Evolutionary conservation across 2,797 vertebrate species (phyloP), one percentile per base, ranked within the genome.

Genomic region (Lates japonicus): DNA sequence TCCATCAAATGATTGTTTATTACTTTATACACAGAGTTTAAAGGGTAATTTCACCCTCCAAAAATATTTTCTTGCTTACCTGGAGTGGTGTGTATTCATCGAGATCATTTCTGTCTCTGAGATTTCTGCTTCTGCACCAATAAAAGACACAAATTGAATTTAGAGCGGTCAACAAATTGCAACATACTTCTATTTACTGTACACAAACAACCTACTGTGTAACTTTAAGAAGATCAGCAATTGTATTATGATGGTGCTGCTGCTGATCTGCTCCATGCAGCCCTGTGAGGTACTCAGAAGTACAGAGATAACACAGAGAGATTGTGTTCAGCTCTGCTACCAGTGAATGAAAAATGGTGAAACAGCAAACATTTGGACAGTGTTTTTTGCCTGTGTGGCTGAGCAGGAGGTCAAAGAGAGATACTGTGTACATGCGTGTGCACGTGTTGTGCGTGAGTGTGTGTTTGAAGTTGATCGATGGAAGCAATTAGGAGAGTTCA

Each of bases 401-500:
- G 19, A 66, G 52, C 60, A 42, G 46, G 20, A 72, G 41, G 48
- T 74, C 60, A 77, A 41, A 58, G 7, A 46, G 51, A 58, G 35
- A 58, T 33, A 20, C 3, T 41, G 54, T 59, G 31, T 70, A 4
- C 17, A 13, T 20, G 60, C 2, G n/a, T 22, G 31, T 46, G 29
- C 7, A 12, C 10, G 46, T 52, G 41, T 37, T 58, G 3, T n/a
- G 20, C 59, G 7, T 58, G 22, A 10, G 48, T 7, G 63, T 72
- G 68, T 41, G 44, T 51, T 9, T 57, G 51, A 41, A 70, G 31
- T 48, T 88, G 88, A 88, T 81, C 2, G 41, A 86, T 88, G 67
- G 44, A 16, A 65, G 60, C 80, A 79, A 91, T 87, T 83, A 86
- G 29, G 63, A 41, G 54, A 78, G 70, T 70, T 81, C 77, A 74